Evolutionary conservation across 2,113 vertebrate genomes (phyloP), one percentile per base, ranked within the genome.

Genomic region (Calidris pygmaea): DNA sequence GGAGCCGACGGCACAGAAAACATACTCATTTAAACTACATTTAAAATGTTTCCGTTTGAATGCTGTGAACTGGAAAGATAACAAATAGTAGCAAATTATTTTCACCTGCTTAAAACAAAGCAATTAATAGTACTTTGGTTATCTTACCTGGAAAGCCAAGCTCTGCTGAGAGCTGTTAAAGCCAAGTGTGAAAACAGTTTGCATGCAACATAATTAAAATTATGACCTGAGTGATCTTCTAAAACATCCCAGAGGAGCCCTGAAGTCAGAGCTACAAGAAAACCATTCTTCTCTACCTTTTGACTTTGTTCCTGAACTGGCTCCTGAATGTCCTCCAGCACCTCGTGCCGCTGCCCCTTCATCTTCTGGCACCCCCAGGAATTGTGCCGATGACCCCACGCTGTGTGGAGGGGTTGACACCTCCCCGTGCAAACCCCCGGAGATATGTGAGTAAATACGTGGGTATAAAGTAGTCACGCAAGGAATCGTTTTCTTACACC

Each of bases 31-130:
- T 70, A 37, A 91, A n/a, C 78, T 48, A 10, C 75, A 52, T 43
- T 74, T 19, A 29, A 56, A 80, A 75, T 41, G 71, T 45, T 85
- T 63, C 79, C 9, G 2, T 93, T 75, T 60, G 79, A 84, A 47
- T 39, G 82, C 87, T 58, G 62, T 84, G 86, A 75, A 58, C 89
- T 67, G 73, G 63, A 91, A 95, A 93, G 90, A 96, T 95, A 97
- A 96, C 67, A 92, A 96, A 95, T 24, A 91, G 55, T n/a, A 85
- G 85, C 63, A 92, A 96, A 95, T 95, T 95, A 93, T 89, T 94
- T 95, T 91, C 87, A 91, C 87, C 58, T 82, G 85, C 85, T 95
- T 94, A 92, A 93, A 97, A 89, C 74, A 83, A 93, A 89, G 92
- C 39, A 80, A 93, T 95, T 96, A 95, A 55, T 75, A 75, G 84